phyloP scores from a whole-genome alignment of 1,140 invertebrate species.

The Lepidurus packardi region DNA sequence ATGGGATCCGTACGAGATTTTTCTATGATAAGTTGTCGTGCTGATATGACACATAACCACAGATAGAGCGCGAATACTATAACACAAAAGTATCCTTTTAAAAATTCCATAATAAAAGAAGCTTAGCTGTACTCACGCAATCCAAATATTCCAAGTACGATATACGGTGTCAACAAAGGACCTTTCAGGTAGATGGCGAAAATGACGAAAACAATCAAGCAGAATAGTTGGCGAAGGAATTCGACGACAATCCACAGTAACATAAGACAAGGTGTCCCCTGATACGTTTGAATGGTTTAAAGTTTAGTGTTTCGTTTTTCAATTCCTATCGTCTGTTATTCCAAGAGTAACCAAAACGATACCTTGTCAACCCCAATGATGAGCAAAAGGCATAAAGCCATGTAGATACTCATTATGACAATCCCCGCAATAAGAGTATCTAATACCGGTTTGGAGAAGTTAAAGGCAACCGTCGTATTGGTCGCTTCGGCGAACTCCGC shows the following conservation, averaged over 20 bases:
- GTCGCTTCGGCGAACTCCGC: background rate
- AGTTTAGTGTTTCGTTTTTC: no score
- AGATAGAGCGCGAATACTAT: background rate
- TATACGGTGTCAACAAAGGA: background rate
- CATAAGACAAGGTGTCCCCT: conserved; percentile 2
- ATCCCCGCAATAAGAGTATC: background rate
- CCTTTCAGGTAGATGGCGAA: background rate
- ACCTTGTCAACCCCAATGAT: background rate
- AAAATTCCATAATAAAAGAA: background rate
- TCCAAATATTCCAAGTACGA: conserved; percentile 5
- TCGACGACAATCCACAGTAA: background rate
- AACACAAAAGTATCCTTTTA: background rate
- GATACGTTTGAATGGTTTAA: no score
- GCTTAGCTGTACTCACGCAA: background rate
- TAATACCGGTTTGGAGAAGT: background rate
- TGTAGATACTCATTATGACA: background rate
- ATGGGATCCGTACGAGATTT: background rate
- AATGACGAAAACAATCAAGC: background rate
- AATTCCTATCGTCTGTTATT: no score
- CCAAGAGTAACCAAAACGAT: background rate
- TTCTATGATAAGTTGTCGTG: background rate
- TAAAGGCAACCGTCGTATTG: background rate
- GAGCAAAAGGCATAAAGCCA: background rate
- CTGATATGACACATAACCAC: background rate
- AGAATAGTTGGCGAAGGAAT: conserved; percentile 15